Percentiles rank a stretch among this genome's conserved stretches.
Evolutionary conservation across 2,797 vertebrate genomes (phyloP).

Genomic region (Spinus olivaceus): DNA sequence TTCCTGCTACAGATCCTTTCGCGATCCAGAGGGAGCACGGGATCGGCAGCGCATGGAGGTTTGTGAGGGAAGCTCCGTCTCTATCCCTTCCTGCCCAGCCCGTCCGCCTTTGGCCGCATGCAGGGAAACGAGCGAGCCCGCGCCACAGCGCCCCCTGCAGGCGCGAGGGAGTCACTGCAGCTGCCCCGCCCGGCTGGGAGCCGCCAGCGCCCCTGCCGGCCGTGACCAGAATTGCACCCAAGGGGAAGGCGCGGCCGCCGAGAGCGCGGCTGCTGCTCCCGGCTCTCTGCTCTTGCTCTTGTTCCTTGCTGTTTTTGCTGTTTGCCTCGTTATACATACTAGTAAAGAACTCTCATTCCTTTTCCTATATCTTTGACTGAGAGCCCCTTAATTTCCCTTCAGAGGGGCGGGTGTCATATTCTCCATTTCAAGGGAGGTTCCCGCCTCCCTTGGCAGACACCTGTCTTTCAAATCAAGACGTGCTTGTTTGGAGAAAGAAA

Average conservation of each 20-base stretch:
- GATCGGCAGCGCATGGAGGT: too few species aligned
- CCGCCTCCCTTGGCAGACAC: not conserved
- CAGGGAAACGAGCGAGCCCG: too few species aligned
- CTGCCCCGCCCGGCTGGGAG: not conserved
- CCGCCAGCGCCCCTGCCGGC: not conserved
- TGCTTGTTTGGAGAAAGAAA: not conserved
- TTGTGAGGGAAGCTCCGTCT: too few species aligned
- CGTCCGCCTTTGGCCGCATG: not conserved
- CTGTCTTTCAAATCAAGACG: not conserved
- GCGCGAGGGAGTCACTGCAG: rapidly evolving
- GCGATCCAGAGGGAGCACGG: too few species aligned
- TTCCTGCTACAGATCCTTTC: not conserved
- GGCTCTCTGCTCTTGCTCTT: not conserved
- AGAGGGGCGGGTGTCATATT: not conserved
- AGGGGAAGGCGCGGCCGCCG: not conserved
- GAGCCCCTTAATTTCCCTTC: not conserved
- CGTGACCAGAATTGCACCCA: rapidly evolving
- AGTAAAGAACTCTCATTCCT: not conserved
- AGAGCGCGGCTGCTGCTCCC: not conserved
- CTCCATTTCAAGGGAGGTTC: not conserved
- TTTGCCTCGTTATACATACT: not conserved
- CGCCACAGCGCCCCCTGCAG: not conserved
- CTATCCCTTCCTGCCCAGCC: not conserved
- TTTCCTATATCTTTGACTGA: not conserved
- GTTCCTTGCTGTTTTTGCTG: not conserved